Evolutionary conservation across 2,113 vertebrate genomes (phyloP), one percentile per base, ranked within the genome.

Genomic region (Puffinus mauretanicus): DNA sequence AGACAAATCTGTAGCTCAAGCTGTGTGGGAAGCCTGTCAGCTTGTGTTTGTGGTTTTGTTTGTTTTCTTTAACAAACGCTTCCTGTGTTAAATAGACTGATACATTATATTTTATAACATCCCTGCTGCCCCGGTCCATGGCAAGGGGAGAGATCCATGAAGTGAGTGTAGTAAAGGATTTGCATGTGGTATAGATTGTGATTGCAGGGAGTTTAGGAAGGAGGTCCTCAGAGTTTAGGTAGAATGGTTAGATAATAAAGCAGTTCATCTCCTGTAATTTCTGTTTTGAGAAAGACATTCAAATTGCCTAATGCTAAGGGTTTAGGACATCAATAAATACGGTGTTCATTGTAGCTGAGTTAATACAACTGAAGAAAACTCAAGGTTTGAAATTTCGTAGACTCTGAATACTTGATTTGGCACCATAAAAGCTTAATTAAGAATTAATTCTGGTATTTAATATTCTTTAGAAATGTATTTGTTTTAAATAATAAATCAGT

Each of bases 1-100:
- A 42, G 36, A 51, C 29, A 80, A 62, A 84, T 82, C 38, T 79
- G 42, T 34, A 84, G 61, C 80, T 93, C 36, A 79, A 66, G 75
- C 66, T 90, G 87, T 61, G 93, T 93, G 78, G 82, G 93, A 93
- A 91, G 80, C 25, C 72, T 76, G 93, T 94, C 90, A 82, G 92
- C 70, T 96, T 44, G 84, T 88, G 86, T 91, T 85, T 87, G 84
- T 94, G 73, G 34, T 52, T 93, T 87, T 95, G 95, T 95, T 95
- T 94, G 93, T 94, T 94, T 96, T 82, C 38, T 93, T 42, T 75
- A 22, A 58, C 60, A 82, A 89, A 42, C 1, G n/a, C 51, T 97
- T 89, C 86, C 94, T 57, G 73, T 82, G 62, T 58, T 73, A 46
- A 87, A 20, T 7, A 17, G 84, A 13, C 54, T 80, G 87, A 29